Conservation (phyloP, 2,888 invertebrate species). For the Ennomos erosarius region DNA sequence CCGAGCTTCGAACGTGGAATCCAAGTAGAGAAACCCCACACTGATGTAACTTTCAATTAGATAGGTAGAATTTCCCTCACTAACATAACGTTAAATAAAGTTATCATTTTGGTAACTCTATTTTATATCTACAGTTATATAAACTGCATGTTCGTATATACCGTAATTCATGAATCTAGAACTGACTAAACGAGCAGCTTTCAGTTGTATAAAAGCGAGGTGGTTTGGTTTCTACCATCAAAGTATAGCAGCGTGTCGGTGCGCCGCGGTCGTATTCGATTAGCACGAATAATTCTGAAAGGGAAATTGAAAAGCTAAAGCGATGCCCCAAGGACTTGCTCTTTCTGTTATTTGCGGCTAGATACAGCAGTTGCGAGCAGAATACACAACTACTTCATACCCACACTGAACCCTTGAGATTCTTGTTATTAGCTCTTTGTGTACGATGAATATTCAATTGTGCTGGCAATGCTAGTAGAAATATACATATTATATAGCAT, state of each 20-base stretch:
- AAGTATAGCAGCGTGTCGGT: conserved; percentile 13
- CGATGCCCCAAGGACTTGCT: conserved; percentile 83
- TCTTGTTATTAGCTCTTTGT: conserved; percentile 23
- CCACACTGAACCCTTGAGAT: conserved; percentile 41
- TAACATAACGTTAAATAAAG: no score
- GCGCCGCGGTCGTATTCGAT: conserved; percentile 76
- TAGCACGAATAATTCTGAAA: conserved; percentile 84
- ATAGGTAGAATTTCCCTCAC: not conserved
- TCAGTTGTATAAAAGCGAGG: conserved; percentile 1
- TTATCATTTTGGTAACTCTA: no score
- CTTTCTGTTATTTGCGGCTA: conserved; percentile 83
- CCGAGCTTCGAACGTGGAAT: conserved; percentile 8
- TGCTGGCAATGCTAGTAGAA: not conserved
- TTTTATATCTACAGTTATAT: no score
- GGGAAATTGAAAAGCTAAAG: conserved; percentile 85
- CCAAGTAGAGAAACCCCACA: not conserved
- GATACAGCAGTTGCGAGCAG: conserved; percentile 62
- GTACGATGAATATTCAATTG: conserved; percentile 13
- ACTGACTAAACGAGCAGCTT: not conserved
- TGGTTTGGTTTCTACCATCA: conserved; percentile 12
- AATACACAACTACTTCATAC: conserved; percentile 71
- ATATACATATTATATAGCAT: no score
- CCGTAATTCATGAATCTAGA: no score
- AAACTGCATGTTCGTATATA: no score
- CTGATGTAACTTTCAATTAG: not conserved